Conservation (phyloP, 2,113 vertebrate species). For the Collichthys lucidus region DNA sequence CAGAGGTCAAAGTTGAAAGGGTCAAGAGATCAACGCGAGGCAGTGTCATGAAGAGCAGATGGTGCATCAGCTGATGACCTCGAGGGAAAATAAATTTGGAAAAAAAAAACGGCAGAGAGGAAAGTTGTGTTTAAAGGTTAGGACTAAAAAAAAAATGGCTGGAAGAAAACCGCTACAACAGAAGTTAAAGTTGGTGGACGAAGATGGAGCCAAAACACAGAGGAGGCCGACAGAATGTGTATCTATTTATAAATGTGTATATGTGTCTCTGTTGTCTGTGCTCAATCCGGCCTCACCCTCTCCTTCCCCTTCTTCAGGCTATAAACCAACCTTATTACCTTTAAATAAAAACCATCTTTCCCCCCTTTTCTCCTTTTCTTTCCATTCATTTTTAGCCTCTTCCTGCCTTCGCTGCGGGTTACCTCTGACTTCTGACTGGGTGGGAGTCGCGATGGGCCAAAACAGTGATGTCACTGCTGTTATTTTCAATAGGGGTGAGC, state of each 20-base stretch:
- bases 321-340: constrained; percentile 67
- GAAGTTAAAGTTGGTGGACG: constrained; percentile 19
- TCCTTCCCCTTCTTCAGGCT: constrained; percentile 34
- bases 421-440: constrained; percentile 67
- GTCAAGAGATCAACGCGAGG: constrained; percentile 65
- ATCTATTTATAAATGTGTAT: constrained; percentile 42
- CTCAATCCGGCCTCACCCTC: constrained; percentile 50
- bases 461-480: constrained; percentile 79
- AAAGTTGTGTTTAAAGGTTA: neutral
- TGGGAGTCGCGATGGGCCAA: constrained; percentile 63
- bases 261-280: constrained; percentile 36
- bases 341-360: constrained; percentile 62
- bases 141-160: neutral
- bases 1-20: constrained; percentile 74
- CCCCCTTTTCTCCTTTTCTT: constrained; percentile 36
- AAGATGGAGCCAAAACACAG: constrained; percentile 13
- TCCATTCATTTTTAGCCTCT: constrained; percentile 54
- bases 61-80: constrained; percentile 58
- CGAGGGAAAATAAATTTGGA: neutral
- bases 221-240: constrained; percentile 21
- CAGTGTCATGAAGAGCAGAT: constrained; percentile 70
- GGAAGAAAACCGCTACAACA: constrained; percentile 16
- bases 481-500: constrained; percentile 78
- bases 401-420: constrained; percentile 56
- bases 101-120: neutral